Conservation (phyloP, 92 coral and sea anemone species). For the Phenganax subtilis region DNA sequence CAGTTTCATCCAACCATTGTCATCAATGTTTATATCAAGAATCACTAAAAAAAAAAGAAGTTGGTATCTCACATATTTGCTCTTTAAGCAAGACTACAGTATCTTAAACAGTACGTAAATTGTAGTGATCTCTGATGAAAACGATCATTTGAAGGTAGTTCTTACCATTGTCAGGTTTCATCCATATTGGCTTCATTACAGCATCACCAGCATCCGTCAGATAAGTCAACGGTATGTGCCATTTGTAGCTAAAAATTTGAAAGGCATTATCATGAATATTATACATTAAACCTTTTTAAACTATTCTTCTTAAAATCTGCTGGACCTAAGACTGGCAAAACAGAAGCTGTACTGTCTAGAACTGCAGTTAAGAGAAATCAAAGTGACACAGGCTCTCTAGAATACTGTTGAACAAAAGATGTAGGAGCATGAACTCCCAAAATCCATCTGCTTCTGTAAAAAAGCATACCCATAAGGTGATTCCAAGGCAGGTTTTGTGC, state of each 20-base stretch:
- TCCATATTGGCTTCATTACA: slow-evolving; percentile 35
- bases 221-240: slow-evolving; percentile 78
- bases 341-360: background rate
- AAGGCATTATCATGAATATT: background rate
- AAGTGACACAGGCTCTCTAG: background rate
- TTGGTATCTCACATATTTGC: background rate
- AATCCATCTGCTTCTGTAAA: background rate
- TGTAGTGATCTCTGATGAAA: background rate
- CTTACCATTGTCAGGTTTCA: slow-evolving; percentile 27
- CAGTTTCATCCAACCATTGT: slow-evolving; percentile 68
- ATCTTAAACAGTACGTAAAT: background rate
- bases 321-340: too few species aligned
- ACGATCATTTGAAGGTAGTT: background rate
- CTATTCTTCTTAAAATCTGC: too few species aligned
- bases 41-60: background rate
- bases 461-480: slow-evolving; percentile 65
- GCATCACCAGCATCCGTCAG: slow-evolving; percentile 44
- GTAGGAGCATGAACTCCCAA: background rate
- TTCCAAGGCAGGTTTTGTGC: slow-evolving; percentile 49
- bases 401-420: background rate
- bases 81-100: background rate
- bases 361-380: background rate
- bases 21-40: slow-evolving; percentile 60
- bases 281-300: background rate
- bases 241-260: slow-evolving; percentile 53